A percentile compares a stretch with the other conserved stretches of the same genome.
These are phyloP conservation scores for Eupithecia tripunctaria DNA, from an alignment of 2,888 invertebrate species.

Conservation along the genomic window DNA sequence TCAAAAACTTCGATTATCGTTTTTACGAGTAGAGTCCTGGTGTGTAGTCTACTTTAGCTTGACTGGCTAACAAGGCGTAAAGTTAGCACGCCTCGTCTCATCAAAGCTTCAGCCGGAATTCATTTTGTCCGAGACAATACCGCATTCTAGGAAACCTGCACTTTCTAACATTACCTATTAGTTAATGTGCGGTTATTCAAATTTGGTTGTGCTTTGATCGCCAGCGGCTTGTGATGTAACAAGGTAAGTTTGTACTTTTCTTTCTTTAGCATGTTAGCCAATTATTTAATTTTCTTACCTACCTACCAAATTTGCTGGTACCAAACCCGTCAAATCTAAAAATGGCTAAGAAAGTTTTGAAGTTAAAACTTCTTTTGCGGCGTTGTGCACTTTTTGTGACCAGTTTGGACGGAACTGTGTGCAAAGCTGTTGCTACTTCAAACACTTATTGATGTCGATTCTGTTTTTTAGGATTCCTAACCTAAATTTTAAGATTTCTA, in stretches of 20 bases:
- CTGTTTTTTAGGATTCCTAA: no score
- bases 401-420: no score
- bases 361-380: no score
- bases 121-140: conserved; percentile 60
- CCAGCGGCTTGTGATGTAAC: conserved; percentile 34
- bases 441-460: no score
- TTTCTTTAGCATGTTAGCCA: not conserved
- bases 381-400: no score
- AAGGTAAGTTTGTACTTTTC: not conserved
- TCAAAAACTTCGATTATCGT: no score
- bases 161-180: conserved; percentile 66
- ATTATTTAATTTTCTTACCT: not conserved
- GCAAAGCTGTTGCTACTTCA: no score
- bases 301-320: no score
- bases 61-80: conserved; percentile 59
- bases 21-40: no score
- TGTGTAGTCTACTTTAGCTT: conserved; percentile 4
- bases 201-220: conserved; percentile 36
- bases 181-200: conserved; percentile 49
- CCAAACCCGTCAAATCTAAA: no score
- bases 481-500: no score
- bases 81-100: conserved; percentile 67
- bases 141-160: conserved; percentile 66
- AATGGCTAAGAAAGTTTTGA: no score
- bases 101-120: conserved; percentile 66